Base-by-base conservation (phyloP, 92 coral and sea anemone genomes). In the Meandrina meandrites region DNA sequence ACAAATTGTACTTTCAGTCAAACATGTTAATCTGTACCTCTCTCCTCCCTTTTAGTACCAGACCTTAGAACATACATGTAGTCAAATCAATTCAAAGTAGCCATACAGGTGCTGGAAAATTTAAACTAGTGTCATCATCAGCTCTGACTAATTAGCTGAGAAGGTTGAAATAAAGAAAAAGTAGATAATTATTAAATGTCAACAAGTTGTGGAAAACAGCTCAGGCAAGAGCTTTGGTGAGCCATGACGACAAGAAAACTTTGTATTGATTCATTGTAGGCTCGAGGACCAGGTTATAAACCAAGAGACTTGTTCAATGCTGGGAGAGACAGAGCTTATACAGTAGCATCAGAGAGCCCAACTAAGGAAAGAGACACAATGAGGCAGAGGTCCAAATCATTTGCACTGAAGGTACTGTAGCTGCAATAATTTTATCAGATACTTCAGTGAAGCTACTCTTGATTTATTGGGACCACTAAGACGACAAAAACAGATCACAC, bases 351-450 rank as follows among this genome's bases (percentile, higher is more conserved):
- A 1, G 94, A 89, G 51, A 94, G 88, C 75, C 90, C 94, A 6
- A 87, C 91, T 82, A 90, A 36, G 22, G 92, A 78, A 35, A 87
- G 82, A 68, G 69, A 76, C 40, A 85, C 86, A 9, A 51, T 78
- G 22, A 95, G 96, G 84, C 91, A 93, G 76, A 93, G 98, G 36
- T 97, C 99, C 14, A 97, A 95, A 85, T 97, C 99, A 17, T 92
- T 97, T 87, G 96, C 99, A 31, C 90, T 95, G 30, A 97, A 97
- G 98, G 99, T 97, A 87, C 3, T 54, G 14, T 66, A 64, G 0
- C 32, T 58, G 67, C n/a, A n/a, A n/a, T n/a, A n/a, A n/a, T n/a
- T n/a, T n/a, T n/a, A n/a, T n/a, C n/a, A n/a, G n/a, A n/a, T n/a
- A n/a, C n/a, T n/a, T n/a, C n/a, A n/a, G n/a, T n/a, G n/a, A n/a